Conservation (phyloP, 2,797 vertebrate genomes). For the Pelobates cultripes region DNA sequence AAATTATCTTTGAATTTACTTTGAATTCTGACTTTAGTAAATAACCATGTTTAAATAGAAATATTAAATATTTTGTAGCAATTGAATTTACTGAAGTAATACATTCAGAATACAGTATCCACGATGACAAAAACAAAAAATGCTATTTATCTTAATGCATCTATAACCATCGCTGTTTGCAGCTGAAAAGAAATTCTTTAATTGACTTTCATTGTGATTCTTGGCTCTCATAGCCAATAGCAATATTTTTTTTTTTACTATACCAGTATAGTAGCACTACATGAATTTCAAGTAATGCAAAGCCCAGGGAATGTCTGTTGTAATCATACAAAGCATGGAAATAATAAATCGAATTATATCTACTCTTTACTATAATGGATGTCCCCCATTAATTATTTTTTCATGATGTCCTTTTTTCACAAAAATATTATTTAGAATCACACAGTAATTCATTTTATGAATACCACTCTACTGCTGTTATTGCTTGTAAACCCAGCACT, state of each 20-base stretch:
- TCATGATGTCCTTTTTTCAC: slow-evolving; percentile 19
- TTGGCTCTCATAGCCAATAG: background rate
- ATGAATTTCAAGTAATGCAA: background rate
- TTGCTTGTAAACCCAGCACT: background rate
- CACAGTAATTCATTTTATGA: slow-evolving; percentile 32
- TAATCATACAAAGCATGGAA: background rate
- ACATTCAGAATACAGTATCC: no score
- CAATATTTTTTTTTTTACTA: background rate
- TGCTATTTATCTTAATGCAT: background rate
- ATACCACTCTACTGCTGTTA: slow-evolving; percentile 19
- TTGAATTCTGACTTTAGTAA: no score
- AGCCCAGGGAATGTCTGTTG: background rate
- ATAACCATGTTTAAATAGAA: no score
- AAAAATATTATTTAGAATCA: slow-evolving; percentile 28
- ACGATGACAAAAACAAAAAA: background rate
- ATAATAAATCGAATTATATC: slow-evolving; percentile 22
- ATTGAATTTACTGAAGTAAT: no score
- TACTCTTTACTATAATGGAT: background rate
- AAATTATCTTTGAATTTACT: no score
- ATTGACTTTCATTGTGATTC: background rate
- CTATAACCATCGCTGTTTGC: background rate
- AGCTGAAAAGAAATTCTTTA: slow-evolving; percentile 15
- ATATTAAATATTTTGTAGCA: no score
- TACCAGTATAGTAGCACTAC: background rate
- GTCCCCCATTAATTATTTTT: background rate